These are phyloP conservation scores for Coregonus clupeaformis DNA, from an alignment of 2,113 vertebrate genomes.

Conservation along the genomic window DNA sequence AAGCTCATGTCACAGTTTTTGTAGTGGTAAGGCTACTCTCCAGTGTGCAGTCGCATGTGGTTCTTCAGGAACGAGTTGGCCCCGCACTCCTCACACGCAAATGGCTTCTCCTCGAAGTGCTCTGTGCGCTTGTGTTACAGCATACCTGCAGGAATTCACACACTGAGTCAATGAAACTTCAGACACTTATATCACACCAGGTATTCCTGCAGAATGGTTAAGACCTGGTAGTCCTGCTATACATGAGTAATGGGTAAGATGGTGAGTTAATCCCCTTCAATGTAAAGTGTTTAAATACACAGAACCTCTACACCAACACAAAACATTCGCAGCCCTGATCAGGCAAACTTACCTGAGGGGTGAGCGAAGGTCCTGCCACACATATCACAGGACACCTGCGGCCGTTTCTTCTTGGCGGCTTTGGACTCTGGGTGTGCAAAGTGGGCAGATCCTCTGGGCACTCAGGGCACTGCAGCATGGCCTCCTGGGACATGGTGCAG, in stretches of 20 bases:
- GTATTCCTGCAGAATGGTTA: no score
- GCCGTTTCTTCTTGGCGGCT: slow-evolving; percentile 70
- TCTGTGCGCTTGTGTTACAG: slow-evolving; percentile 88
- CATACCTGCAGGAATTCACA: slow-evolving; percentile 71
- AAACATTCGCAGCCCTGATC: no score
- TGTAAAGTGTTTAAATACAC: no score
- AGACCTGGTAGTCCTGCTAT: no score
- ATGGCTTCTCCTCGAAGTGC: slow-evolving; percentile 87
- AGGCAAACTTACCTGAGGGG: slow-evolving; percentile 74
- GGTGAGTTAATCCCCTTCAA: no score
- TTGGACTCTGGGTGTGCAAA: slow-evolving; percentile 50
- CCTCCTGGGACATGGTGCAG: slow-evolving; percentile 73
- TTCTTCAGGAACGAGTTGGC: slow-evolving; percentile 90
- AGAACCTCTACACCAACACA: no score
- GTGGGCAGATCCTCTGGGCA: slow-evolving; percentile 61
- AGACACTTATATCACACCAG: no score
- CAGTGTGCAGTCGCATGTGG: no score
- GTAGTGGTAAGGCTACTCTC: no score
- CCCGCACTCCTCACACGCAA: slow-evolving; percentile 81
- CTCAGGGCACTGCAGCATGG: slow-evolving; percentile 69
- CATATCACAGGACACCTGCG: slow-evolving; percentile 75
- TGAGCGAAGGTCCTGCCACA: slow-evolving; percentile 84
- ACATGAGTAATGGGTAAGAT: no score
- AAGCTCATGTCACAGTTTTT: no score
- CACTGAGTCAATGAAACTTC: background rate